Evolutionary conservation across 2,888 invertebrate species (phyloP).

Genomic region (Apodemia zela): DNA sequence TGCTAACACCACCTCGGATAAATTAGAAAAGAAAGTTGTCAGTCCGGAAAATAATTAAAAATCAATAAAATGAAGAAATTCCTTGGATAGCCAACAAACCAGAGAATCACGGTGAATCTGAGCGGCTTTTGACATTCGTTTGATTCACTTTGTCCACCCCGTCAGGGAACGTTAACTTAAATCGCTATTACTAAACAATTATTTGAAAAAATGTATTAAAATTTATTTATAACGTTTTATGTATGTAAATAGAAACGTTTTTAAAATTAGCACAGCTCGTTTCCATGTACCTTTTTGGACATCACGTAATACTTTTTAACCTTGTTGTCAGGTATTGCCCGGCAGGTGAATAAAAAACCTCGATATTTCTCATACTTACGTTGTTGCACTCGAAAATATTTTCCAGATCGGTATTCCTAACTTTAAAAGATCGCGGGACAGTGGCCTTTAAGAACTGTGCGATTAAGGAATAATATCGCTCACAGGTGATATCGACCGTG

Average conservation of each 20-base stretch:
- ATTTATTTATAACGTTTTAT: neutral
- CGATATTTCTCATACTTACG: constrained; percentile 78
- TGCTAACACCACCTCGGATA: too few relatives aligned
- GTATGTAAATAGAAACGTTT: neutral
- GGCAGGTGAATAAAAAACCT: constrained; percentile 71
- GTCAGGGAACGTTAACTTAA: too few relatives aligned
- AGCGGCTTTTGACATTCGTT: too few relatives aligned
- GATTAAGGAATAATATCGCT: constrained; percentile 67
- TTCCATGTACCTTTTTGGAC: neutral
- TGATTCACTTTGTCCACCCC: too few relatives aligned
- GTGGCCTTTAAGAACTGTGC: constrained; percentile 50
- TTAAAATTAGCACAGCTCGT: neutral
- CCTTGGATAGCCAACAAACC: too few relatives aligned
- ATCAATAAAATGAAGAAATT: too few relatives aligned
- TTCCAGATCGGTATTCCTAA: constrained; percentile 55
- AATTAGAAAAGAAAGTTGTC: too few relatives aligned
- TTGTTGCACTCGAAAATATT: constrained; percentile 76
- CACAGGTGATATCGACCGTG: constrained; percentile 73
- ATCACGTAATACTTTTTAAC: neutral
- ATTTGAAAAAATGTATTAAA: neutral
- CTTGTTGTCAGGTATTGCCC: constrained; percentile 5
- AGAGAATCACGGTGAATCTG: too few relatives aligned
- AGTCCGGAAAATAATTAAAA: too few relatives aligned
- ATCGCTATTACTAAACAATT: too few relatives aligned
- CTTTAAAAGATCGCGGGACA: constrained; percentile 47